These are phyloP conservation scores for Cheirogaleus major DNA, from an alignment of 2,797 vertebrate species.

Conservation along the genomic window DNA sequence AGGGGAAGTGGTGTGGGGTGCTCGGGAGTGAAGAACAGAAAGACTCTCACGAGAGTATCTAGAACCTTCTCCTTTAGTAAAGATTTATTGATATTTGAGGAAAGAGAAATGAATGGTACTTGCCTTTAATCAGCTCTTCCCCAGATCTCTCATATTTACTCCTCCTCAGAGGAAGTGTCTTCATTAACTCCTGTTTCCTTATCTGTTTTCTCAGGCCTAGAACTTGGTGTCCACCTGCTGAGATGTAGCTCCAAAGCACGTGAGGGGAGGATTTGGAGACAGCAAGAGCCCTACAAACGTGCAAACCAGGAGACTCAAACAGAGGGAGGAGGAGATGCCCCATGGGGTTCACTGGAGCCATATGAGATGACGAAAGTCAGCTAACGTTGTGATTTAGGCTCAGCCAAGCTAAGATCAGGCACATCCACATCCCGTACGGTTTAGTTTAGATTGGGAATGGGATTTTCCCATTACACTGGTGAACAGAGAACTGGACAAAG, in stretches of 20 bases:
- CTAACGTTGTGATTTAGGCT: background rate
- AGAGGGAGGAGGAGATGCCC: background rate
- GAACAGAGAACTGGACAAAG: background rate
- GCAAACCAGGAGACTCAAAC: background rate
- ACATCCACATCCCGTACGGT: fast-evolving
- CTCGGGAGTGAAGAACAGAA: background rate
- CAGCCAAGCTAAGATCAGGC: background rate
- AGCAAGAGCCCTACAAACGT: background rate
- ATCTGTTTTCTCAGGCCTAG: background rate
- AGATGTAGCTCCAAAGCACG: background rate
- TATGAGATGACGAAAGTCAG: too few relatives aligned
- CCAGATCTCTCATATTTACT: background rate
- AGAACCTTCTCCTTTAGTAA: background rate
- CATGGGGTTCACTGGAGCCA: background rate
- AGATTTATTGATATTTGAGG: background rate
- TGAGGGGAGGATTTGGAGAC: background rate
- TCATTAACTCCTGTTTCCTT: background rate
- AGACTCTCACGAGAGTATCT: background rate
- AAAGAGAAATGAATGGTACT: background rate
- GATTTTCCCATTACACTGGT: background rate
- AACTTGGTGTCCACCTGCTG: background rate
- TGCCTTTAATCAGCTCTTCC: background rate
- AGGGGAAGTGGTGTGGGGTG: fast-evolving
- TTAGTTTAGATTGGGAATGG: background rate
- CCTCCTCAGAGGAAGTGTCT: background rate